Percentiles rank a stretch among this genome's conserved stretches.
These are phyloP conservation scores for Limulus polyphemus DNA, from an alignment of 2,888 invertebrate species.

Conservation along the genomic window DNA sequence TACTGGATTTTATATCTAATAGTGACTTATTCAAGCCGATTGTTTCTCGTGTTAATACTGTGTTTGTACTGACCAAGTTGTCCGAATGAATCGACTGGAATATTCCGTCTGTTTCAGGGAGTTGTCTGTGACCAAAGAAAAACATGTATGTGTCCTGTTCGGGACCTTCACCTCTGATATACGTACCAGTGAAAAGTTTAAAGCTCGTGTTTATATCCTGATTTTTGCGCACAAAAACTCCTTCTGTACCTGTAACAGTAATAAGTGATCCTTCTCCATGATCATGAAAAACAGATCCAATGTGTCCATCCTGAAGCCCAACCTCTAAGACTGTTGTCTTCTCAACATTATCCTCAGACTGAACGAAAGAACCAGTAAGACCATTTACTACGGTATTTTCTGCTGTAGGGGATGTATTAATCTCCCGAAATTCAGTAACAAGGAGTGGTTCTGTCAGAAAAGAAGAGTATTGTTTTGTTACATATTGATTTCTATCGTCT, in stretches of 20 bases:
- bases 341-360: background rate
- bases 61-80: too few species aligned
- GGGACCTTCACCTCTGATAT: conserved; percentile 29
- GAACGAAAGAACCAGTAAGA: background rate
- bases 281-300: conserved; percentile 9
- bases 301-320: conserved; percentile 6
- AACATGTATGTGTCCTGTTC: conserved; percentile 32
- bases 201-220: conserved; percentile 29
- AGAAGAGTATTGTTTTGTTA: background rate
- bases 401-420: background rate
- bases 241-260: conserved; percentile 32
- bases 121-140: conserved; percentile 31
- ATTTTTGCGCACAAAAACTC: conserved; percentile 29
- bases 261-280: conserved; percentile 22
- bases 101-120: background rate
- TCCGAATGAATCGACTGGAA: too few species aligned
- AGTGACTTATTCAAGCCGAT: too few species aligned
- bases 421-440: background rate
- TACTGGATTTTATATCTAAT: too few species aligned
- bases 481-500: too few species aligned
- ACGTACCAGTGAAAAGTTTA: conserved; percentile 33
- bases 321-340: conserved; percentile 5
- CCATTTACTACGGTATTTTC: too few species aligned
- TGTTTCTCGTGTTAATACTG: too few species aligned
- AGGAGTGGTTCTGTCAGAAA: background rate